Evolutionary conservation across 2,113 vertebrate genomes (phyloP), one percentile per base, ranked within the genome.

Genomic region (Laterallus jamaicensis): DNA sequence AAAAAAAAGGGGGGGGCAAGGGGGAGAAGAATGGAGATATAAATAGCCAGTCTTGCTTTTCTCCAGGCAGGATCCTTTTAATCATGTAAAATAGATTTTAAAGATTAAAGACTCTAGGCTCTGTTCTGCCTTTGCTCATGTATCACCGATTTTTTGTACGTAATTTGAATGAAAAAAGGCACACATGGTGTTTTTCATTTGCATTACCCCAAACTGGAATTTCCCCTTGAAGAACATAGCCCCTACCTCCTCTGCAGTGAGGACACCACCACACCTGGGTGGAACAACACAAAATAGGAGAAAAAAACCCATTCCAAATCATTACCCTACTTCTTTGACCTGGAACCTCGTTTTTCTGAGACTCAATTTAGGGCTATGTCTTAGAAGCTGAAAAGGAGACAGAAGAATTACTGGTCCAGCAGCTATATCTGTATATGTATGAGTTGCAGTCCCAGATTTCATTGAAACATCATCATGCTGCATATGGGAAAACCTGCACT

Each of bases 51-150:
- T 86, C 95, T 95, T 97, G 95, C 95, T 94, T 96, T 97, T 97
- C 88, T 96, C 78, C 80, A 96, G 91, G 95, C 95, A 96, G 88
- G 96, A 97, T 97, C 93, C 84, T 97, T 97, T 97, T 96, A 97
- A 97, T 97, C 96, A 96, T 92, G 94, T 91, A 95, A 96, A 97
- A 97, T 95, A 96, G 96, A 97, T 97, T 97, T 97, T 97, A 95
- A 97, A 97, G 97, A 97, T 97, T 97, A 97, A 97, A 97, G 95
- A 96, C 93, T 87, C 91, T n/a, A 68, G 92, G 87, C 96, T 94
- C 91, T 91, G 81, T 83, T 96, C 95, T 94, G 92, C 90, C 82
- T 97, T 90, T 73, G 67, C 91, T 95, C 90, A 93, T 81, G 80
- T 88, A 96, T 92, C 96, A 83, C 95, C 86, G 59, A 29, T 91